Evolutionary conservation across 2,113 vertebrate species (phyloP).

Genomic region (Eubucco bourcierii): DNA sequence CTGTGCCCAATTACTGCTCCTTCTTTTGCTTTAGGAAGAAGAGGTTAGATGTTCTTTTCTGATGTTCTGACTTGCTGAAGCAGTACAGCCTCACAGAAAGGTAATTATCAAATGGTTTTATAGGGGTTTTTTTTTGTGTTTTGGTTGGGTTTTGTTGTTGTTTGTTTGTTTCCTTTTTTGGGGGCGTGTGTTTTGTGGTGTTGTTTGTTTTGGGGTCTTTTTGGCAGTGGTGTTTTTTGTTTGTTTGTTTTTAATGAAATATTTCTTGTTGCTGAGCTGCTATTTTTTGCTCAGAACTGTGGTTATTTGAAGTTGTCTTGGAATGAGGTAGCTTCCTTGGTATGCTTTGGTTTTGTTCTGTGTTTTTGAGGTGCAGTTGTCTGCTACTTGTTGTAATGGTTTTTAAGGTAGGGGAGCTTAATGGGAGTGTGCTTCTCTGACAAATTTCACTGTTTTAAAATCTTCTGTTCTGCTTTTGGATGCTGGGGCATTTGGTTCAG

Average conservation of each 20-base stretch:
- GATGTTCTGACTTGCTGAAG: background rate
- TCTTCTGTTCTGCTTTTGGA: background rate
- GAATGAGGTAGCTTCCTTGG: background rate
- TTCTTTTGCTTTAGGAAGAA: background rate
- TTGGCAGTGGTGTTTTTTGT: too few species aligned
- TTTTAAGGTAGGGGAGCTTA: background rate
- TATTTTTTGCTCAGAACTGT: background rate
- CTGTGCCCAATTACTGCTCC: accelerated
- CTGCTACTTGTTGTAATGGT: accelerated
- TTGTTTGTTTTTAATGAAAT: background rate
- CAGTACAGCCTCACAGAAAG: background rate
- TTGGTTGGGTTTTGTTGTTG: too few species aligned
- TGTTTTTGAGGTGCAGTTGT: background rate
- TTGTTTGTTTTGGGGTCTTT: background rate
- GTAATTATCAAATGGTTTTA: background rate
- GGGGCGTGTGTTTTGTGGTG: too few species aligned
- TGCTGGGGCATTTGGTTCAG: background rate
- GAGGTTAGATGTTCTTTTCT: accelerated
- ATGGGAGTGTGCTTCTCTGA: background rate
- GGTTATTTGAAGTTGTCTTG: background rate
- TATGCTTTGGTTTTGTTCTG: background rate
- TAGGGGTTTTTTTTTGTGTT: background rate
- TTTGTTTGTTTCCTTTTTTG: too few species aligned
- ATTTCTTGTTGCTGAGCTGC: accelerated
- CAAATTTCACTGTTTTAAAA: background rate